A percentile compares a stretch with the other conserved stretches of the same genome.
phyloP scores from a whole-genome alignment of 2,888 invertebrate species.

The Drosophila borealis region DNA sequence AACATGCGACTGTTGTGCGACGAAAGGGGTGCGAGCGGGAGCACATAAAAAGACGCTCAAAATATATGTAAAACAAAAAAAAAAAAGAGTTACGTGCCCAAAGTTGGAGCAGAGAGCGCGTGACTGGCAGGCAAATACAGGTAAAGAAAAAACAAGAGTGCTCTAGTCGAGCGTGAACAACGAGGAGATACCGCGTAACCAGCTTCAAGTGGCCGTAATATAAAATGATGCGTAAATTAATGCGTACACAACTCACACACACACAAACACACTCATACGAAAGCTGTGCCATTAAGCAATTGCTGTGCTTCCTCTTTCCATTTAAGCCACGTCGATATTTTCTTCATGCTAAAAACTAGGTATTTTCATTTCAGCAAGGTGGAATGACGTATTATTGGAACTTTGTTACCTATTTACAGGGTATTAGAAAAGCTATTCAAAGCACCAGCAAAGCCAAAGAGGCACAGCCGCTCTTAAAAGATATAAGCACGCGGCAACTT shows the following conservation, averaged over 20 bases:
- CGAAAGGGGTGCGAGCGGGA: slow-evolving; percentile 1
- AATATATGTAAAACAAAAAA: slow-evolving; percentile 16
- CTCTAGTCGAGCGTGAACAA: neutral
- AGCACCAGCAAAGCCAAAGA: slow-evolving; percentile 14
- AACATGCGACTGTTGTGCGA: slow-evolving; percentile 26
- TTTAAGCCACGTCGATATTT: no score
- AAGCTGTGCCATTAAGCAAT: no score
- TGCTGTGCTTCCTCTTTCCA: no score
- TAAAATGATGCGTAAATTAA: no score
- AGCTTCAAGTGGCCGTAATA: neutral
- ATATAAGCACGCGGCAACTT: slow-evolving; percentile 27
- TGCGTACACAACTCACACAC: no score
- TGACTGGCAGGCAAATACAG: slow-evolving; percentile 62
- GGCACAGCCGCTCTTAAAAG: slow-evolving; percentile 7
- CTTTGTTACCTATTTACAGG: slow-evolving; percentile 1
- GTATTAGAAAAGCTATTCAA: slow-evolving; percentile 14
- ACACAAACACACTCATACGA: no score
- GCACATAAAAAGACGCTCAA: slow-evolving; percentile 48
- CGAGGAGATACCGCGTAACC: neutral
- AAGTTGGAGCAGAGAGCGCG: slow-evolving; percentile 49
- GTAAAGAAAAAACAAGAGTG: slow-evolving; percentile 6
- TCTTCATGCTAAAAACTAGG: no score
- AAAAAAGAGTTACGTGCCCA: slow-evolving; percentile 60
- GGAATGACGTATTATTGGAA: no score
- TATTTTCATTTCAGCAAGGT: no score